phyloP scores from a whole-genome alignment of 2,888 invertebrate species.

The Pollenia griseotomentosa region DNA sequence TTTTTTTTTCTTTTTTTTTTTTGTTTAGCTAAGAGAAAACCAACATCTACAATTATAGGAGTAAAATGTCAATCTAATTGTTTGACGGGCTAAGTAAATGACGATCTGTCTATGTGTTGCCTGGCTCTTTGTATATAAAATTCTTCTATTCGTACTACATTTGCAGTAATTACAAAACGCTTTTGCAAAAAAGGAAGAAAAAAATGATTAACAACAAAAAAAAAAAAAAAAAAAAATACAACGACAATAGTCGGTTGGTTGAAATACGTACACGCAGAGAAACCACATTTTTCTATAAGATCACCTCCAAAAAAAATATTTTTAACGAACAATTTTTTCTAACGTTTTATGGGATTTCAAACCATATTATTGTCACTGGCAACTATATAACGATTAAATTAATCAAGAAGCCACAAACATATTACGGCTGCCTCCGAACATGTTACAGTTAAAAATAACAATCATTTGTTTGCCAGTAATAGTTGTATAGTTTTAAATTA shows the following conservation, averaged over 20 bases:
- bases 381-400: too few relatives aligned
- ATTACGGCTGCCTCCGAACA: too few relatives aligned
- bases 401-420: too few relatives aligned
- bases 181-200: slow-evolving; percentile 21
- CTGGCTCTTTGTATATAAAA: slow-evolving; percentile 29
- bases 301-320: too few relatives aligned
- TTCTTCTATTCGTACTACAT: not conserved
- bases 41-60: slow-evolving; percentile 10
- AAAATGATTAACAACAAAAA: not conserved
- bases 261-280: not conserved
- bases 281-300: too few relatives aligned
- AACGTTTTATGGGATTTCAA: too few relatives aligned
- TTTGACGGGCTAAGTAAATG: slow-evolving; percentile 5
- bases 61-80: slow-evolving; percentile 15
- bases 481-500: too few relatives aligned
- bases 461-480: too few relatives aligned
- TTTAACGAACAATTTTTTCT: too few relatives aligned
- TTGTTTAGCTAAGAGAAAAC: not conserved
- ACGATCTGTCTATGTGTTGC: not conserved
- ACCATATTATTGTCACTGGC: too few relatives aligned
- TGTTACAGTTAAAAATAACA: too few relatives aligned
- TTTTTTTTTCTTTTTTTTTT: not conserved
- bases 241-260: not conserved
- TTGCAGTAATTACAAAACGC: slow-evolving; percentile 23
- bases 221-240: not conserved